phyloP scores from a whole-genome alignment of 2,888 invertebrate species.

The Spilarctia lutea region DNA sequence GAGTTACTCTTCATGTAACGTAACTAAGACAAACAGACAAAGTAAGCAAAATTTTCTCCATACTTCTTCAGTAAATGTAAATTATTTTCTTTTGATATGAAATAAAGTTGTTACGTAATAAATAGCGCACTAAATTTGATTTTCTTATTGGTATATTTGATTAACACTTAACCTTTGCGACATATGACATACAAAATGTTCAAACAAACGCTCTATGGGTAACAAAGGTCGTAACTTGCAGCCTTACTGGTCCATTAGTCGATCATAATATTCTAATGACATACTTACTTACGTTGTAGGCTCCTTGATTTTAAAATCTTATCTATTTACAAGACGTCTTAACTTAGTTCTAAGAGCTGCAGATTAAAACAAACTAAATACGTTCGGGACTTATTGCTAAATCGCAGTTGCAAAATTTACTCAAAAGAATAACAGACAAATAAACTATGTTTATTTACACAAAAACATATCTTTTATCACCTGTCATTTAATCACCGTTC shows the following conservation, averaged over 20 bases:
- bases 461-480: not conserved
- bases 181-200: too few species aligned
- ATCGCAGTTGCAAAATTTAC: not conserved
- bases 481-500: not conserved
- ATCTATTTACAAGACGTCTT: too few species aligned
- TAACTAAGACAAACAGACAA: too few species aligned
- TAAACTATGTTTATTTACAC: not conserved
- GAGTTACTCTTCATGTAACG: not conserved
- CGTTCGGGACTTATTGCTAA: not conserved
- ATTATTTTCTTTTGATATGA: too few species aligned
- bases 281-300: too few species aligned
- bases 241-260: too few species aligned
- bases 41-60: not conserved
- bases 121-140: not conserved
- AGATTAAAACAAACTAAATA: not conserved
- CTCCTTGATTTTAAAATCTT: too few species aligned
- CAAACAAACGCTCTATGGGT: too few species aligned
- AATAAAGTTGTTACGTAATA: conserved; percentile 5
- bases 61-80: not conserved
- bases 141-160: not conserved
- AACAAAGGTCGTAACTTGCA: too few species aligned
- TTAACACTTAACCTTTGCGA: too few species aligned
- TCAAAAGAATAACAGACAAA: not conserved
- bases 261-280: too few species aligned
- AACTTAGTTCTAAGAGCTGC: not conserved